Evolutionary conservation across 2,113 vertebrate species (phyloP), one percentile per base, ranked within the genome.

Genomic region (Motacilla tschutschensis): DNA sequence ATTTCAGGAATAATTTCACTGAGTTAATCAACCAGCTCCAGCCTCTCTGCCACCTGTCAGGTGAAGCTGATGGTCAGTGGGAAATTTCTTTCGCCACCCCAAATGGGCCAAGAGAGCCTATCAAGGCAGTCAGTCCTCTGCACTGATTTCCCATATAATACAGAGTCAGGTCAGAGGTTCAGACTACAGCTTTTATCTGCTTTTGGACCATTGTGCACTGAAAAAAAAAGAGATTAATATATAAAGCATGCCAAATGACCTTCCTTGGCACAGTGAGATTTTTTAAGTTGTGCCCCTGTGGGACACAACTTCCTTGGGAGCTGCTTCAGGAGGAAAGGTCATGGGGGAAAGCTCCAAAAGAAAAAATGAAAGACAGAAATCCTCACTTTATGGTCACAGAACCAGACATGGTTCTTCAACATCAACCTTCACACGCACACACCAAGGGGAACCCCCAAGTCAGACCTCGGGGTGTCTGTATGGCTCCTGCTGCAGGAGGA

Each of bases 401-500:
- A 17, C 7, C 9, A 57, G 29, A 29, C 17, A 25, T 2, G 1
- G 8, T 9, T 40, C 41, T 20, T 47, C 35, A 46, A 6, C 13
- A 59, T 9, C 36, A 43, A 17, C 26, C 33, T 33, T 3, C 14
- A 12, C 2, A 12, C 21, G 29, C 40, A 17, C 0, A 5, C 59
- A 53, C 33, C 48, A 19, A n/a, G 17, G 26, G 22, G 25, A 62
- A 1, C 8, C 8, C 0, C 10, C 1, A 0, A 24, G 50, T 16
- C 54, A 47, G 22, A 44, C 1, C 15, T 41, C 6, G 25, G 14
- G 35, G 6, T 10, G n/a, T 22, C 36, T 29, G 25, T 8, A 8
- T 8, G 36, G 31, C 12, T 25, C 31, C 20, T 36, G 46, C 51
- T 40, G 7, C 9, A 54, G 41, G 35, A 70, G 59, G 25, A 73